Conservation (phyloP, 2,113 vertebrate species). For the Channa argus region DNA sequence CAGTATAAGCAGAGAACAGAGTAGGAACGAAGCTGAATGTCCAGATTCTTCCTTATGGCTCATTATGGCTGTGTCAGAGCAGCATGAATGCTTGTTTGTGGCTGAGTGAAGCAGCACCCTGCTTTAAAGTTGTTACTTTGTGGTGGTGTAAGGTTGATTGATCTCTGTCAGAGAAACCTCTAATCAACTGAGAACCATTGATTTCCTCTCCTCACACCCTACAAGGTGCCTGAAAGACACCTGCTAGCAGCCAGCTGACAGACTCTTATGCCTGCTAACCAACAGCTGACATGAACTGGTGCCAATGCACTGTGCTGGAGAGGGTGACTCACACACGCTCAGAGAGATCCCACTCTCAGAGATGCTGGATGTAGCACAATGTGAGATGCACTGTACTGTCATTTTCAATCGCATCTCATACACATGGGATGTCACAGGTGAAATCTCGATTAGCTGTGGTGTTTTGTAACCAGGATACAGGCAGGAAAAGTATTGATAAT, state of each 20-base stretch:
- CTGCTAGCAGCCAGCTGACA: constrained; percentile 77
- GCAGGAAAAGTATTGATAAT: constrained; percentile 17
- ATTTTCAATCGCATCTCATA: constrained; percentile 72
- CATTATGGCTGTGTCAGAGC: constrained; percentile 34
- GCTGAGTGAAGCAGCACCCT: constrained; percentile 22
- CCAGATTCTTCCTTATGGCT: constrained; percentile 41
- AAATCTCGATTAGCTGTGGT: constrained; percentile 37
- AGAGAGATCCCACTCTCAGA: constrained; percentile 63
- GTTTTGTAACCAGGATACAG: constrained; percentile 53
- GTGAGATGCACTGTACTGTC: constrained; percentile 61
- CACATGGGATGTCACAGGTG: constrained; percentile 72
- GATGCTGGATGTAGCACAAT: constrained; percentile 59
- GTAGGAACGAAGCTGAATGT: constrained; percentile 35
- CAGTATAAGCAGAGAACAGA: constrained; percentile 11
- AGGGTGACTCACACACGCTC: constrained; percentile 72
- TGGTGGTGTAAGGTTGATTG: constrained; percentile 53
- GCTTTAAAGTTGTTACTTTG: constrained; percentile 40
- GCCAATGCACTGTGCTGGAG: constrained; percentile 67
- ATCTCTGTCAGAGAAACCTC: constrained; percentile 62
- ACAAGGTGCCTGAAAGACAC: constrained; percentile 73
- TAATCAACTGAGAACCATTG: constrained; percentile 74
- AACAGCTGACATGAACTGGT: constrained; percentile 78
- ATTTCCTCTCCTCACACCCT: constrained; percentile 66
- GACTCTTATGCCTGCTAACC: constrained; percentile 71
- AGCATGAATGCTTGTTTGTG: constrained; percentile 35